Base-by-base conservation (phyloP, 2,888 invertebrate genomes). In the Tetranychus piercei region DNA sequence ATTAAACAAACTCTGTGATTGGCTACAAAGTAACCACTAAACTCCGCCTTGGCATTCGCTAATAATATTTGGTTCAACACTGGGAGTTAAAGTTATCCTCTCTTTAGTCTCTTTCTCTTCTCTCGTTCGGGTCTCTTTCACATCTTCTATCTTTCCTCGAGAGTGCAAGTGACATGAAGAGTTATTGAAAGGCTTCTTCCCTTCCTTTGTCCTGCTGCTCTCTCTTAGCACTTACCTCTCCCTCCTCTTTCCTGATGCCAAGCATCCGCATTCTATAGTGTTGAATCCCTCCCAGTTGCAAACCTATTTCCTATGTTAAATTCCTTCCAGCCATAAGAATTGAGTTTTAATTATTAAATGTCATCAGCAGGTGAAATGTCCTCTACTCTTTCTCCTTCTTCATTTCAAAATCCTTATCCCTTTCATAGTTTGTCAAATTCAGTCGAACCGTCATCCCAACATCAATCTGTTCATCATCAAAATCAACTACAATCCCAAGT, bases 331-430 rank as follows among this genome's bases (percentile, higher is more conserved):
- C 55, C 55, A 55, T 55, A 55, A 55, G 55, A 55, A 55, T 55
- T 55, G 55, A 55, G 55, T 15, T 55, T 55, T 55, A 15, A 55
- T 55, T 55, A 55, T n/a, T 23, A 66, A 64, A 74, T 74, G 74
- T 74, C 74, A 74, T 74, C 74, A 69, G 65, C 74, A 74, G 74
- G 71, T 65, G 72, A 72, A 72, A 72, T 74, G 74, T 69, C 69
- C 23, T 69, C 69, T 23, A 20, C 22, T 11, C 20, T 11, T 69
- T 69, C 69, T 11, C 22, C 20, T 20, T 23, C 69, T 22, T 74
- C 74, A 71, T 67, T 45, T 71, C 44, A 64, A 65, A 44, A 65
- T 74, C 66, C 44, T 67, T 45, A 72, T 70, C 65, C 74, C 65
- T 72, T 72, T 69, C 5, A 66, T 71, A 69, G 69, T 71, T 74